These are phyloP conservation scores for Drosophila ohnishii DNA, from an alignment of 1,140 invertebrate genomes.

Conservation along the genomic window DNA sequence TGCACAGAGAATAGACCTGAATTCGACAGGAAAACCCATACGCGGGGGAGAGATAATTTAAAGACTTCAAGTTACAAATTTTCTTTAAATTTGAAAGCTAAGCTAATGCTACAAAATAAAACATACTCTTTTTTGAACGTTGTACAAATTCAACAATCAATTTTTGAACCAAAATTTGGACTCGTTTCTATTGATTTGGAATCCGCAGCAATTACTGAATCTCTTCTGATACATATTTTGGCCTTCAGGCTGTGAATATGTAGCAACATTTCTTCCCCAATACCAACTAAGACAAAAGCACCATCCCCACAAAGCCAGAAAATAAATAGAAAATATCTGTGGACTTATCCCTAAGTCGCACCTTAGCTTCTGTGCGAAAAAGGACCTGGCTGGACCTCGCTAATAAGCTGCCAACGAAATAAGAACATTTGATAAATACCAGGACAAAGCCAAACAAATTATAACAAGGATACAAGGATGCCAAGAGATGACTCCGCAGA, in stretches of 20 bases:
- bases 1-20: background rate
- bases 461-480: conserved; percentile 49
- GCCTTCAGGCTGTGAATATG: background rate
- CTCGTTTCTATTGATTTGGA: background rate
- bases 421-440: conserved; percentile 77
- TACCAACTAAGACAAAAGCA: conserved; percentile 6
- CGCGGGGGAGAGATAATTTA: background rate
- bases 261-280: background rate
- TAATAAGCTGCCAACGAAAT: conserved; percentile 76
- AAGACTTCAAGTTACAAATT: background rate
- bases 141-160: background rate
- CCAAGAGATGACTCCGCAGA: conserved; percentile 45
- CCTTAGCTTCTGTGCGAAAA: conserved; percentile 11
- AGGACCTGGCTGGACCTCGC: conserved; percentile 34
- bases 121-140: background rate
- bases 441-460: conserved; percentile 75
- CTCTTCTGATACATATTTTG: background rate
- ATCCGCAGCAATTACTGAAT: background rate
- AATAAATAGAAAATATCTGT: conserved; percentile 35
- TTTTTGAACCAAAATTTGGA: background rate
- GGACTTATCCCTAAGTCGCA: conserved; percentile 58
- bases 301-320: conserved; percentile 14
- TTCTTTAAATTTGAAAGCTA: background rate
- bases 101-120: background rate
- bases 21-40: too few relatives aligned